phyloP scores from a whole-genome alignment of 2,888 invertebrate species.

The Meliscaeva auricollis region DNA sequence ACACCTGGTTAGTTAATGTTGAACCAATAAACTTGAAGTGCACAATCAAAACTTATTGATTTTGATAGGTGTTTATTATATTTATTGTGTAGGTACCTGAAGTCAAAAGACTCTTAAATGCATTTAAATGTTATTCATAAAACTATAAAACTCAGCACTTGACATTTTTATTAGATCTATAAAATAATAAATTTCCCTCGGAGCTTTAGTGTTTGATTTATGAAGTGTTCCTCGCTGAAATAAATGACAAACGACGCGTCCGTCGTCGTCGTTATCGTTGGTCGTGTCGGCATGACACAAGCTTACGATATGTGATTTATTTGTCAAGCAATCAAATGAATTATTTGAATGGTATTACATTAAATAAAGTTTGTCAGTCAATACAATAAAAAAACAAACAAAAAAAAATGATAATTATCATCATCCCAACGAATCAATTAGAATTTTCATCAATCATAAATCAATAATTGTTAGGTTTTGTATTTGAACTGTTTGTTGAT shows the following conservation, averaged over 20 bases:
- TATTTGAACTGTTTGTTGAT: neutral
- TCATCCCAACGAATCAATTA: conserved; percentile 29
- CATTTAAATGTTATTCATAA: conserved; percentile 18
- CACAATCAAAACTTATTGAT: too few species aligned
- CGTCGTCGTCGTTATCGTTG: too few species aligned
- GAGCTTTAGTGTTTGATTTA: conserved; percentile 41
- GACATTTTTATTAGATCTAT: conserved; percentile 52
- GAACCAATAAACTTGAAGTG: too few species aligned
- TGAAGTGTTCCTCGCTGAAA: conserved; percentile 20
- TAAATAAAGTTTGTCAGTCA: conserved; percentile 40
- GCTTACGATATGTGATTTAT: neutral
- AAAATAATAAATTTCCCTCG: conserved; percentile 32
- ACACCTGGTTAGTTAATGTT: too few species aligned
- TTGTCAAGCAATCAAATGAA: conserved; percentile 49
- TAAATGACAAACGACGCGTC: conserved; percentile 23
- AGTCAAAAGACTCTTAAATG: conserved; percentile 19
- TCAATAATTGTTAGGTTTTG: neutral
- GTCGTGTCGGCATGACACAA: neutral
- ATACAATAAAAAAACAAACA: too few species aligned
- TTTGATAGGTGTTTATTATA: too few species aligned
- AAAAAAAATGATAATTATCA: neutral
- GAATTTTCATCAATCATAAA: conserved; percentile 27
- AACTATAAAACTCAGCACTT: conserved; percentile 26
- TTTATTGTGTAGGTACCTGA: too few species aligned
- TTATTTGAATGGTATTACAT: conserved; percentile 37